phyloP scores from a whole-genome alignment of 2,113 vertebrate species.

The Anser cygnoides region DNA sequence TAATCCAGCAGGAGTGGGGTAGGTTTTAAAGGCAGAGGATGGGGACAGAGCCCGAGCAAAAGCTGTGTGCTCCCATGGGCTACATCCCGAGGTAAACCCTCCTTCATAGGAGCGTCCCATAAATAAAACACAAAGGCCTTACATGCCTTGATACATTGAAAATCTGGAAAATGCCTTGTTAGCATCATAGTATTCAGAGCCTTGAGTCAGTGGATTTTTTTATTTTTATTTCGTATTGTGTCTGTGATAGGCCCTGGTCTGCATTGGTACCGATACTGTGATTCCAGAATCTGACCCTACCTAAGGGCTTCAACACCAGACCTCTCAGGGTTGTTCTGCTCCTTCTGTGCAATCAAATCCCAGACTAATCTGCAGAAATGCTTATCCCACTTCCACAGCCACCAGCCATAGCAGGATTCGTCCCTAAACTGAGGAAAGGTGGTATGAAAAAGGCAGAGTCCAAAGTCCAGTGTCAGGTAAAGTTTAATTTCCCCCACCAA shows the following conservation, averaged over 20 bases:
- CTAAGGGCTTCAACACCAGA: neutral
- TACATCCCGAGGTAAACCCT: neutral
- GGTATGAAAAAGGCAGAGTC: neutral
- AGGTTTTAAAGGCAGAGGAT: neutral
- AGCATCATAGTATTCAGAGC: accelerated
- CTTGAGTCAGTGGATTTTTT: neutral
- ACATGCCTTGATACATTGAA: neutral
- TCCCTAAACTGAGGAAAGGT: neutral
- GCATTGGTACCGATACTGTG: accelerated
- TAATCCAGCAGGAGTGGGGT: neutral
- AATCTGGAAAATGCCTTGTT: neutral
- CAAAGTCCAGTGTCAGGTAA: neutral
- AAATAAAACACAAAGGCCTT: neutral
- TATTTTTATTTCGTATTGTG: accelerated
- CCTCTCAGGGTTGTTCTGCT: neutral
- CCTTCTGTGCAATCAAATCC: neutral
- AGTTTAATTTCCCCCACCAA: neutral
- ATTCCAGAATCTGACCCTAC: neutral
- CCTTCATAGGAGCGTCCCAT: neutral
- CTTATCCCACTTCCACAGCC: neutral
- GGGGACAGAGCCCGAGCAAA: neutral
- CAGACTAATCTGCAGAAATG: neutral
- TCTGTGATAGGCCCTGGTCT: neutral
- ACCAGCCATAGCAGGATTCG: neutral
- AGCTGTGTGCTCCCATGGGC: neutral